Conservation (phyloP, 2,888 invertebrate species). For the Exephanes ischioxanthus region DNA sequence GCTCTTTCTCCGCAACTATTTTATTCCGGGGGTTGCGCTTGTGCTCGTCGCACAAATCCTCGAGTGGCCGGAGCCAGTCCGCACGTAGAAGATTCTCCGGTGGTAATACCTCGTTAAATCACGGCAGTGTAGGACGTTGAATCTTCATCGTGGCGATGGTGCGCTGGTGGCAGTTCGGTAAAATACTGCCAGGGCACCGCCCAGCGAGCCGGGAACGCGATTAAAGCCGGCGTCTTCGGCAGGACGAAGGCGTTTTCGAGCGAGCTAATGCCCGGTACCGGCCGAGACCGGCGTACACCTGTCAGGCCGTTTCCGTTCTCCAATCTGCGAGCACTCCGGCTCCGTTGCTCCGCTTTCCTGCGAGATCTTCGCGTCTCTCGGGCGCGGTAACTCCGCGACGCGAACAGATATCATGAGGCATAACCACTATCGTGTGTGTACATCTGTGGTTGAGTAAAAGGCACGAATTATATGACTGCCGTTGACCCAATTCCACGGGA, state of each 20-base stretch:
- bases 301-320: constrained; percentile 73
- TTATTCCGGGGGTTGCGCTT: constrained; percentile 48
- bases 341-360: constrained; percentile 65
- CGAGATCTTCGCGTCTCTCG: constrained; percentile 61
- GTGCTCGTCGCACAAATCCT: constrained; percentile 17
- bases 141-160: constrained; percentile 25
- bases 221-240: constrained; percentile 68
- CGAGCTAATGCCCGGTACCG: constrained; percentile 62
- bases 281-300: constrained; percentile 56
- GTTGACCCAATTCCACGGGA: constrained; percentile 65
- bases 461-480: constrained; percentile 58
- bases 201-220: constrained; percentile 72
- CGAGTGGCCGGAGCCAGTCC: background rate
- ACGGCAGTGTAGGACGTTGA: constrained; percentile 16
- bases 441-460: constrained; percentile 38
- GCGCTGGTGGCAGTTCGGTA: constrained; percentile 54
- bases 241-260: constrained; percentile 51
- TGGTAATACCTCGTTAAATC: constrained; percentile 65
- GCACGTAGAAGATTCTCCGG: background rate
- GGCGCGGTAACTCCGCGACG: constrained; percentile 22
- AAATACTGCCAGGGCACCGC: constrained; percentile 67
- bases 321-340: constrained; percentile 2
- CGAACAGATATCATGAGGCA: constrained; percentile 18
- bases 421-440: constrained; percentile 9
- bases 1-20: background rate